Percentiles rank a stretch among this genome's conserved stretches.
Conservation (phyloP, 2,888 invertebrate genomes). For the Catocala nupta region DNA sequence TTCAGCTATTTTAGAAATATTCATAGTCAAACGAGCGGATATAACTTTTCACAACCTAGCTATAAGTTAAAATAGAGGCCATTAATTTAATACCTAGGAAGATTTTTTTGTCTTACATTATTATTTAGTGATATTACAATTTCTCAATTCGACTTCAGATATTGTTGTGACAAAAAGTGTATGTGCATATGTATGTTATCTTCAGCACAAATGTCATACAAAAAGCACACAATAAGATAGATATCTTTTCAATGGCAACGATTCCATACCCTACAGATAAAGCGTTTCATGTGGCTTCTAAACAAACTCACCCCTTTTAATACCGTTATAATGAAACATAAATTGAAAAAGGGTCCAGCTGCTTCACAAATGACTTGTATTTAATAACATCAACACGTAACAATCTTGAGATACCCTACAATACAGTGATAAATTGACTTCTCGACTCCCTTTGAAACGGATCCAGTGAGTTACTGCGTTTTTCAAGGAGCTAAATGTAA, state of each 20-base stretch:
- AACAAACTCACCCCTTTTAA: slow-evolving; percentile 12
- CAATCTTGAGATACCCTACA: slow-evolving; percentile 26
- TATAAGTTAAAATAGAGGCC: too few species aligned
- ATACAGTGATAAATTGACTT: slow-evolving; percentile 63
- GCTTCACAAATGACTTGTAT: slow-evolving; percentile 19
- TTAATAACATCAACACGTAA: slow-evolving; percentile 22
- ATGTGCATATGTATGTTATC: not conserved
- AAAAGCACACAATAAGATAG: not conserved
- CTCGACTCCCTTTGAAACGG: slow-evolving; percentile 63
- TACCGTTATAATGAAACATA: slow-evolving; percentile 18
- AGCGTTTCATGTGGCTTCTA: slow-evolving; percentile 8
- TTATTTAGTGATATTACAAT: too few species aligned
- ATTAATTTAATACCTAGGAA: too few species aligned
- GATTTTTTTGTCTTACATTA: too few species aligned
- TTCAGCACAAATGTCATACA: not conserved
- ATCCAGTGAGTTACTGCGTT: slow-evolving; percentile 68
- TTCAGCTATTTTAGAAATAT: too few species aligned
- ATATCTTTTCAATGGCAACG: not conserved
- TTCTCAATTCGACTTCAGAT: too few species aligned
- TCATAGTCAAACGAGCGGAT: too few species aligned
- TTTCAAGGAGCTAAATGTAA: slow-evolving; percentile 75
- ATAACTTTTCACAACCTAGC: too few species aligned
- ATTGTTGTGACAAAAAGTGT: too few species aligned
- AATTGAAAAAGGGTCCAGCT: slow-evolving; percentile 19
- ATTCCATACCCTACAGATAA: slow-evolving; percentile 6